Evolutionary conservation across 1,140 invertebrate species (phyloP).

Genomic region (Anthonomus grandis): DNA sequence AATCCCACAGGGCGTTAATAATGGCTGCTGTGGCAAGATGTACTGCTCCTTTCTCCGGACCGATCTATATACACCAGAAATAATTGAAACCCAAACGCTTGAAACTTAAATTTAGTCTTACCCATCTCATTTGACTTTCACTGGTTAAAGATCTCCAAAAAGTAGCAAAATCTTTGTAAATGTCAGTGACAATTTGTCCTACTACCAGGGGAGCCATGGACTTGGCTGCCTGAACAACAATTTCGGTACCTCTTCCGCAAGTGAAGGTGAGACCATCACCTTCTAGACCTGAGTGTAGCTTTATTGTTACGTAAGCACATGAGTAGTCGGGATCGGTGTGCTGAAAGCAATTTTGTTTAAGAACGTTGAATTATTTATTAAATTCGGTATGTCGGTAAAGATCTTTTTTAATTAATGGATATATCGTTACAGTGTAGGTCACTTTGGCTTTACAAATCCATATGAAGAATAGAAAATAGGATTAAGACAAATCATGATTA

Average conservation of each 20-base stretch:
- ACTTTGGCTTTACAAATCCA: too few species aligned
- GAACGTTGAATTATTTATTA: not conserved
- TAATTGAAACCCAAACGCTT: too few species aligned
- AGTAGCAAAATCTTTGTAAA: conserved; percentile 70
- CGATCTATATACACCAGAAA: conserved; percentile 63
- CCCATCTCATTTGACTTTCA: conserved; percentile 89
- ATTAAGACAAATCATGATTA: too few species aligned
- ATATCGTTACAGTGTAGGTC: too few species aligned
- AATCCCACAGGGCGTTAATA: conserved; percentile 87
- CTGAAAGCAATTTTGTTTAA: conserved; percentile 59
- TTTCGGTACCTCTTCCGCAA: conserved; percentile 77
- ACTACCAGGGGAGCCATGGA: conserved; percentile 66
- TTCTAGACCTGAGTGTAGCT: conserved; percentile 59
- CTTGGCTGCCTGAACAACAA: conserved; percentile 73
- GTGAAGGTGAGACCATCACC: conserved; percentile 87
- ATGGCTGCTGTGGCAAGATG: conserved; percentile 87
- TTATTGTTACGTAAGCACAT: conserved; percentile 79
- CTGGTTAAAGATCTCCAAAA: conserved; percentile 82
- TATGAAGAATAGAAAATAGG: too few species aligned
- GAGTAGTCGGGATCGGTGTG: conserved; percentile 88
- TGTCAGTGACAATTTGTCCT: conserved; percentile 60
- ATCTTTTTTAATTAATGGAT: too few species aligned
- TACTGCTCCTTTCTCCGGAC: conserved; percentile 88
- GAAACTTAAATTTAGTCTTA: conserved; percentile 47
- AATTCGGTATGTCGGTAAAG: not conserved